Evolutionary conservation across 2,888 invertebrate genomes (phyloP), one percentile per base, ranked within the genome.

Genomic region (Plusia festucae): DNA sequence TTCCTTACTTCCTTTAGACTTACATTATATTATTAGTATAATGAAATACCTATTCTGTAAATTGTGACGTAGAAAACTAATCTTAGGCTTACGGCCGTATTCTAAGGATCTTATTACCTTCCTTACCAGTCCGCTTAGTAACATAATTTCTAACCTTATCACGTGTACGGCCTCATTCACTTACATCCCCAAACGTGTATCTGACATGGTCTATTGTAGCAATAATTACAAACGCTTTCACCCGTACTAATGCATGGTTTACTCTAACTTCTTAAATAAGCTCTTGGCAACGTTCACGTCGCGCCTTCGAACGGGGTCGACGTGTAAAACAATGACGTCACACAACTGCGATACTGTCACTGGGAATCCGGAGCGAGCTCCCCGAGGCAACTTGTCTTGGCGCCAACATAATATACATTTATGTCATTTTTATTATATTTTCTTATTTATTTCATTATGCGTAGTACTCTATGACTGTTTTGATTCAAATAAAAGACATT

Each of bases 341-440:
- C 81, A 73, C 65, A 68, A 68, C 68, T 64, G 66, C 82, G 91
- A 92, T 91, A 91, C 84, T 90, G 92, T 91, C 91, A 88, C 78
- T 40, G 60, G 30, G 81, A 80, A 85, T 88, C 90, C 92, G 90
- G 85, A 68, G 85, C 65, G 75, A 83, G 83, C 78, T 83, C 78
- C 85, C 82, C 71, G 67, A 72, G 82, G 85, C 78, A 84, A 84
- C 83, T 87, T 86, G 81, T 60, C 73, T 76, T 71, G 75, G 67
- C 73, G 68, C 27, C 68, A 54, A 53, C 20, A 66, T 65, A n/a
- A n/a, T n/a, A 63, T 66, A 70, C 58, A 49, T 61, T 57, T 16
- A 53, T 15, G 18, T 34, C 20, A 11, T 9, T 70, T 53, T 60
- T 54, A 65, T 22, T 65, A 30, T 65, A 24, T 63, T 58, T 53